Evolutionary conservation across 2,113 vertebrate species (phyloP), one percentile per base, ranked within the genome.

Genomic region (Rissa tridactyla): DNA sequence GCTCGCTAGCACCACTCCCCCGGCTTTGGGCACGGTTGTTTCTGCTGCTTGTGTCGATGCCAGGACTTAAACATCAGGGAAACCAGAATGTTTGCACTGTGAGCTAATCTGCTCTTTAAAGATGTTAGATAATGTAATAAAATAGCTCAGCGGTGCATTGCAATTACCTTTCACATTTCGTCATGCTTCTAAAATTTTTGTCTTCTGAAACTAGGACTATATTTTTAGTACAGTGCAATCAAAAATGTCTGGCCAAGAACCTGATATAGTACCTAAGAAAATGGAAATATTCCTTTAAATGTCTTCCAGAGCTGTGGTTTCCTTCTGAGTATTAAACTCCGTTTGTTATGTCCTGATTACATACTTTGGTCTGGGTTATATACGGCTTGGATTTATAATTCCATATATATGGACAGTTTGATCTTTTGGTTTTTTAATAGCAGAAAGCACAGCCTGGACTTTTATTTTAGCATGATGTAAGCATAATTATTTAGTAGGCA

Each of bases 181-280:
- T 96, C 95, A 97, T 95, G 93, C 96, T 88, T 54, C 64, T 87
- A 90, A 93, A 92, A 97, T 95, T 95, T 89, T 92, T 95, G 92
- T 88, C 93, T 93, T 80, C 86, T 94, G 88, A 96, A 96, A 83
- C 62, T 57, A 44, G 85, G 83, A 10, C 87, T 88, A 2, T 97
- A 94, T 94, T 97, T 97, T 96, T 96, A 96, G 96, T 97, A 58
- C 52, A 82, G 94, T 68, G 82, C 92, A 79, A 92, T 95, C 94
- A 95, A 93, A 97, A 95, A 93, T 92, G 96, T 96, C 96, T 96
- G 94, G 94, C 96, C 95, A 97, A 95, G 81, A 95, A 94, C 92
- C 95, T 91, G 84, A 94, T 95, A 85, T 68, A 94, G 86, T 95
- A 95, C 95, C 95, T 96, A 95, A 87, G 92, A 95, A 97, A 97